phyloP scores from a whole-genome alignment of 2,888 invertebrate genomes.

The Diaprepes abbreviatus region DNA sequence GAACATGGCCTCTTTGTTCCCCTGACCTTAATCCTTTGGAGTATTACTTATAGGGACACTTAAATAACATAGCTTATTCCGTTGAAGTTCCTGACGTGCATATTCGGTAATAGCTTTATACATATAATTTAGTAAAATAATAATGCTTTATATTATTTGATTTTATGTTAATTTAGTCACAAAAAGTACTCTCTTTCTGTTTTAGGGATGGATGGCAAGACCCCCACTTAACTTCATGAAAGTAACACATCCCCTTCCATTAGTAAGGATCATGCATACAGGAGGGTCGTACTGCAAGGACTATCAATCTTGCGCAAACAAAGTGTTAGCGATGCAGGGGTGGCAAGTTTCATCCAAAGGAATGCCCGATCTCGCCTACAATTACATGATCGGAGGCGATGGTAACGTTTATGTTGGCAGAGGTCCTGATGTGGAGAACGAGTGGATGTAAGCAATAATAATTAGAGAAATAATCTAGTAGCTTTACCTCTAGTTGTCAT shows the following conservation, averaged over 20 bases:
- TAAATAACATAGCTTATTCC: no score
- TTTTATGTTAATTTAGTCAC: no score
- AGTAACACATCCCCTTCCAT: slow-evolving; percentile 39
- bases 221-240: slow-evolving; percentile 62
- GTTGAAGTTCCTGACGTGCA: no score
- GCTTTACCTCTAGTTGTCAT: no score
- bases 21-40: no score
- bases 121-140: no score
- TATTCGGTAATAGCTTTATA: no score
- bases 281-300: slow-evolving; percentile 68
- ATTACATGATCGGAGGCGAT: slow-evolving; percentile 77
- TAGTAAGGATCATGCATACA: slow-evolving; percentile 70
- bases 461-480: no score
- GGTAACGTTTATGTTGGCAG: slow-evolving; percentile 83
- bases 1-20: no score
- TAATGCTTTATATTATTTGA: no score
- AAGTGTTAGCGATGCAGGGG: slow-evolving; percentile 69
- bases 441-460: slow-evolving; percentile 45
- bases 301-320: slow-evolving; percentile 67
- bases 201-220: slow-evolving; percentile 74
- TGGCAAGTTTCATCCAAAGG: slow-evolving; percentile 56
- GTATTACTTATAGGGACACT: no score
- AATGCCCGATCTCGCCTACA: slow-evolving; percentile 68
- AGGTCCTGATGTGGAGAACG: slow-evolving; percentile 59
- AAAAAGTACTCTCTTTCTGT: no score